A percentile compares a stretch with the other conserved stretches of the same genome.
These are phyloP conservation scores for Hyperoodon ampullatus DNA, from an alignment of 2,113 vertebrate species.

Conservation along the genomic window DNA sequence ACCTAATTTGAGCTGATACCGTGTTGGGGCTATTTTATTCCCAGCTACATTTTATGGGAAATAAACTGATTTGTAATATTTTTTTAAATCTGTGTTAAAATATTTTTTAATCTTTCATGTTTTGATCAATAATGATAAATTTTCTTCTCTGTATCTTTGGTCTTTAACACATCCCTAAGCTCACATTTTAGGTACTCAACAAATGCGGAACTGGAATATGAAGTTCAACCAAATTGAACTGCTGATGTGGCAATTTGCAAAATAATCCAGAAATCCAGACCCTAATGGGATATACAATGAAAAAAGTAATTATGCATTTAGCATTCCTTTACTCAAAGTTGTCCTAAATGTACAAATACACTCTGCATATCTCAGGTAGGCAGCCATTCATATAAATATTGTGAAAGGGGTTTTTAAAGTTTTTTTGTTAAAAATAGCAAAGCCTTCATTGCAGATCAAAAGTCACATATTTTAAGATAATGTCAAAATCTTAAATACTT, in stretches of 20 bases:
- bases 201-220: neutral
- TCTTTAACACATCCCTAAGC: neutral
- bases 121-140: neutral
- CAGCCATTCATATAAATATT: neutral
- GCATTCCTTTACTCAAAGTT: neutral
- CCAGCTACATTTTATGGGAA: neutral
- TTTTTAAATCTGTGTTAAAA: neutral
- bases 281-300: neutral
- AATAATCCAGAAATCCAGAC: neutral
- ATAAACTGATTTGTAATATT: neutral
- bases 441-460: neutral
- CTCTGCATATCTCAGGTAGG: neutral
- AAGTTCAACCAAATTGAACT: neutral
- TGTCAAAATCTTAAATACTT: neutral
- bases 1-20: neutral
- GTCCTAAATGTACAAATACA: neutral
- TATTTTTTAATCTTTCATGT: neutral
- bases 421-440: constrained; percentile 47
- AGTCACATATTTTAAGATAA: neutral
- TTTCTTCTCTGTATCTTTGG: neutral
- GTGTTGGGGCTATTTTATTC: neutral
- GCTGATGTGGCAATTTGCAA: neutral
- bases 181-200: neutral
- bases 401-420: neutral
- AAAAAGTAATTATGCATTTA: neutral